These are phyloP conservation scores for Mirounga angustirostris DNA, from an alignment of 2,113 vertebrate genomes.

Conservation along the genomic window DNA sequence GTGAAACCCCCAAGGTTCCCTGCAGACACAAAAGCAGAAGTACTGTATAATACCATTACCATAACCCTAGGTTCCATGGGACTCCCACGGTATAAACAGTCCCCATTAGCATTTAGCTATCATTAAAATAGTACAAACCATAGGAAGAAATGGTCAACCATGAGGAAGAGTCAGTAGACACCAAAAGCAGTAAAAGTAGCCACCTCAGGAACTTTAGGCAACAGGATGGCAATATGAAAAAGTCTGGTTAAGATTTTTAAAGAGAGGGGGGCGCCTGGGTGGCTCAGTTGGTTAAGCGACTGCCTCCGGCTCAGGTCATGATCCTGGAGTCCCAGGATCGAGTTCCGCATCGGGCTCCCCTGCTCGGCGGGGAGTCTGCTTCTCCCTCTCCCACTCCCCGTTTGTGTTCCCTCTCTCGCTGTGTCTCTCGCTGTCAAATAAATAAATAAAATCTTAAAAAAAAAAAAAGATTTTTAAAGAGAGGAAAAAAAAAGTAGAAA, in stretches of 20 bases:
- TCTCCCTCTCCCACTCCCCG: no score
- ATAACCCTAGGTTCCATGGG: neutral
- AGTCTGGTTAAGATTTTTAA: neutral
- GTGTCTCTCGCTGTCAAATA: no score
- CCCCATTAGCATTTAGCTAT: neutral
- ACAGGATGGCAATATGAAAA: neutral
- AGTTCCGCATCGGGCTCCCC: no score
- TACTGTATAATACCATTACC: neutral
- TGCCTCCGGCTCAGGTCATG: no score
- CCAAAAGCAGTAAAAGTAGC: neutral
- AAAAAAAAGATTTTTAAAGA: slow-evolving; percentile 1
- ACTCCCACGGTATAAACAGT: neutral
- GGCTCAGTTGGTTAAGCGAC: no score
- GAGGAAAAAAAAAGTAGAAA: slow-evolving; percentile 8
- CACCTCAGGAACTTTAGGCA: neutral
- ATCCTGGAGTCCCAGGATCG: no score
- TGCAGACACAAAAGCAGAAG: slow-evolving; percentile 15
- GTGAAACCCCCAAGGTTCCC: neutral
- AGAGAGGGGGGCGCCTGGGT: neutral
- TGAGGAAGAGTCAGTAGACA: neutral
- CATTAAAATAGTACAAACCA: neutral
- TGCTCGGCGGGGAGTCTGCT: no score
- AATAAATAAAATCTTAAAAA: no score
- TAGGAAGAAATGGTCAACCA: neutral
- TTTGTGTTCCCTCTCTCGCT: no score